These are phyloP conservation scores for Troides helena DNA, from an alignment of 2,888 invertebrate species.

Conservation along the genomic window DNA sequence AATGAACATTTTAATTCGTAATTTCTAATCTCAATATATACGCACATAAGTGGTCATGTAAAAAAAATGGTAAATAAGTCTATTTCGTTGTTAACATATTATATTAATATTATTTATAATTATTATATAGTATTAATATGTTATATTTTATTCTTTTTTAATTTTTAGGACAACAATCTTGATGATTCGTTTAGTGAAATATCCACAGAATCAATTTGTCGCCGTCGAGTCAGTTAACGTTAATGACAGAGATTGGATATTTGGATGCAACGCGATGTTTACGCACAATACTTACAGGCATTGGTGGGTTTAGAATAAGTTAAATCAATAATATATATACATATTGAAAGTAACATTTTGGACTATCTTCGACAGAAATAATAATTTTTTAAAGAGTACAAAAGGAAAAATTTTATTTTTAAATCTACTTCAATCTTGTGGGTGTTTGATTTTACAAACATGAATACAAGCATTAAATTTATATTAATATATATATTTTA, in stretches of 20 bases:
- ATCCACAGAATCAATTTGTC: constrained; percentile 79
- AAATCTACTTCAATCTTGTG: no score
- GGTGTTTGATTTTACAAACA: no score
- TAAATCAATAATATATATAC: not conserved
- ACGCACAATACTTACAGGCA: constrained; percentile 77
- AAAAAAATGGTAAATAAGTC: not conserved
- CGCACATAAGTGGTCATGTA: not conserved
- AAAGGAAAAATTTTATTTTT: no score
- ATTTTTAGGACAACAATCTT: constrained; percentile 75
- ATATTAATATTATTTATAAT: no score
- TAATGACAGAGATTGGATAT: constrained; percentile 87
- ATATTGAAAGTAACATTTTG: not conserved
- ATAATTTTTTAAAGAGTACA: not conserved
- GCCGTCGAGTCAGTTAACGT: constrained; percentile 85
- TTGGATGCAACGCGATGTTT: constrained; percentile 84
- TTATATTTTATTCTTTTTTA: constrained; percentile 16
- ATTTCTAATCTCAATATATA: not conserved
- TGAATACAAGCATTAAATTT: no score
- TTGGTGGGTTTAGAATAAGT: constrained; percentile 73
- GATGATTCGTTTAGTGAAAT: constrained; percentile 82
- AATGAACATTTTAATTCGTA: no score
- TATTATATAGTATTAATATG: no score
- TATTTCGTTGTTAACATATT: no score
- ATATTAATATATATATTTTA: no score
- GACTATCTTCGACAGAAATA: not conserved